A percentile compares a stretch with the other conserved stretches of the same genome.
These are phyloP conservation scores for Mythimna lalbum DNA, from an alignment of 2,888 invertebrate species.

Conservation along the genomic window DNA sequence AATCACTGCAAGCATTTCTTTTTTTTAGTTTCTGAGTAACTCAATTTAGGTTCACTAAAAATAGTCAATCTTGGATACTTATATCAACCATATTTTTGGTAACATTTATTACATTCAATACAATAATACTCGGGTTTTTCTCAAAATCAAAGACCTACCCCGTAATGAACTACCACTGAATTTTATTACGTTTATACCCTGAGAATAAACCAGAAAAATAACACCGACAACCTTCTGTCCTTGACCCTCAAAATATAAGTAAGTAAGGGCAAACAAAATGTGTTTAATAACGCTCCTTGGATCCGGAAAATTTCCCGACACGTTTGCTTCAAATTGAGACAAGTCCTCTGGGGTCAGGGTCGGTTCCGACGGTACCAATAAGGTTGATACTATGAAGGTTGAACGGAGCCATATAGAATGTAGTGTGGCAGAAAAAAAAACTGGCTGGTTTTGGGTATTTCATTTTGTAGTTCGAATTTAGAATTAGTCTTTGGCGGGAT, in stretches of 20 bases:
- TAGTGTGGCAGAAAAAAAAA: neutral
- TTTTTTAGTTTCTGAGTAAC: no score
- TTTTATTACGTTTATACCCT: no score
- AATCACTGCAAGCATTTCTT: no score
- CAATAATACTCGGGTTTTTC: no score
- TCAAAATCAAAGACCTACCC: no score
- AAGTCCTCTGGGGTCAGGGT: constrained; percentile 25
- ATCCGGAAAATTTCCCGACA: constrained; percentile 38
- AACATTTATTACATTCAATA: no score
- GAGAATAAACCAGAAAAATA: no score
- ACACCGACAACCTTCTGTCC: neutral
- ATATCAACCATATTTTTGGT: no score
- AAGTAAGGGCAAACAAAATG: constrained; percentile 7
- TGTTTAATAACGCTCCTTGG: constrained; percentile 25
- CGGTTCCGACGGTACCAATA: constrained; percentile 25
- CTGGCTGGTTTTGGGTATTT: neutral
- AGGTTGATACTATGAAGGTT: neutral
- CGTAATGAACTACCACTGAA: no score
- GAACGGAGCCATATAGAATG: neutral
- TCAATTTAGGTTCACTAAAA: no score
- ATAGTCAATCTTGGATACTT: no score
- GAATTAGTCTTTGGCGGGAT: neutral
- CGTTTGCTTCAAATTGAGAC: constrained; percentile 44
- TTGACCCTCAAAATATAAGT: neutral
- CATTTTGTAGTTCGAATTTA: neutral